These are phyloP conservation scores for Lophotriccus pileatus DNA, from an alignment of 2,797 vertebrate genomes.

Conservation along the genomic window DNA sequence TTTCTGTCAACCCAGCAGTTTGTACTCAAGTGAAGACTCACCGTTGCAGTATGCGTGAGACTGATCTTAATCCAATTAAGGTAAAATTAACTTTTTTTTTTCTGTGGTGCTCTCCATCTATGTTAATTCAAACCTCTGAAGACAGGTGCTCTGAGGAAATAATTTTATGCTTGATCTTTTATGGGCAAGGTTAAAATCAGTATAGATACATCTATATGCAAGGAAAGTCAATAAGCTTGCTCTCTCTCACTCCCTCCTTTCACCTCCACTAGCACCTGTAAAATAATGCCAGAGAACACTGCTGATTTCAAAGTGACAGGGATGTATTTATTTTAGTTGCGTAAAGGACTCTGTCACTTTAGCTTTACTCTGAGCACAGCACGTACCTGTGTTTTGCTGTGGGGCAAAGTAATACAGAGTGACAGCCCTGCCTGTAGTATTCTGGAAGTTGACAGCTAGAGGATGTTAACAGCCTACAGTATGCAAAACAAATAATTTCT, in stretches of 20 bases:
- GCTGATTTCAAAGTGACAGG: conserved; percentile 50
- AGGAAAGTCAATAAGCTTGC: conserved; percentile 41
- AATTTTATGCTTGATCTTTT: conserved; percentile 70
- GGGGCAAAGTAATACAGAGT: conserved; percentile 32
- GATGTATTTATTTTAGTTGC: conserved; percentile 57
- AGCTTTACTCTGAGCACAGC: conserved; percentile 21
- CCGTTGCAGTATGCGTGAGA: conserved; percentile 51
- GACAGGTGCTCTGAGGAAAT: conserved; percentile 59
- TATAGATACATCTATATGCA: conserved; percentile 12
- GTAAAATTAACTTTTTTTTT: conserved; percentile 75
- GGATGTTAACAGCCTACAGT: conserved; percentile 4
- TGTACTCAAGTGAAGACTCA: conserved; percentile 66
- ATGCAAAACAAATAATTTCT: conserved; percentile 37
- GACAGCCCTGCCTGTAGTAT: neutral
- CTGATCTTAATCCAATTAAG: conserved; percentile 77
- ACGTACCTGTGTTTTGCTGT: conserved; percentile 46
- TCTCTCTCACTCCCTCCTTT: neutral
- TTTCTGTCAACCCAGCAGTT: conserved; percentile 82
- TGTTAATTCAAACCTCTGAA: conserved; percentile 65
- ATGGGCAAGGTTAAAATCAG: conserved; percentile 62
- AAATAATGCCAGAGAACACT: neutral
- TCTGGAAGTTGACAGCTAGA: conserved; percentile 37
- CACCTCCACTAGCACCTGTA: neutral
- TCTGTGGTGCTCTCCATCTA: conserved; percentile 43
- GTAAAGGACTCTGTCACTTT: conserved; percentile 46